Evolutionary conservation across 2,888 invertebrate genomes (phyloP), one percentile per base, ranked within the genome.

Genomic region (Cheiracanthium punctorium): DNA sequence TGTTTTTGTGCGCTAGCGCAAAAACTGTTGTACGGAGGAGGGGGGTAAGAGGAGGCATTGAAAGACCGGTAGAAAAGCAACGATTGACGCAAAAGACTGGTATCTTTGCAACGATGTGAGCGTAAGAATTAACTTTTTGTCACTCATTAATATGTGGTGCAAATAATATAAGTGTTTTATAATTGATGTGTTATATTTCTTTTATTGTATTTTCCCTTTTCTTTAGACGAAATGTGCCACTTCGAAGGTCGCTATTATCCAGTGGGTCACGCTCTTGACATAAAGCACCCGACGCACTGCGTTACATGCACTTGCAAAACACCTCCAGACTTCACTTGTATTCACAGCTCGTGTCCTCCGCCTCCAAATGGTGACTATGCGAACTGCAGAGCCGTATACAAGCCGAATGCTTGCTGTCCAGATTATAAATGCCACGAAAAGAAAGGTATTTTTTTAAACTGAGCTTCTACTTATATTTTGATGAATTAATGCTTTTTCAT

Each of bases 281-380:
- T 84, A 32, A 82, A 88, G 20, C 87, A 88, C n/a, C 82, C 87
- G 4, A 84, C 88, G 10, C 81, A 85, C 24, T 89, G 89, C 52
- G 88, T 88, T n/a, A 88, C 88, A 12, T 89, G 89, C 80, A 88
- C 84, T 1, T 89, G 89, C 77, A 80, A 73, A 29, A 87, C 82
- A 0, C 89, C 89, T 0, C 89, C 89, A 1, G 89, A 89, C 52
- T 87, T 89, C 43, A 88, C 88, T 5, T 89, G 89, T 77, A 80
- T 89, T 10, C 89, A 89, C 48, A 74, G 82, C n/a, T 80, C 88
- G 20, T 89, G 89, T 71, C 88, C 89, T 0, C 76, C 88, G 0
- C 89, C 89, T 8, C 88, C 88, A 0, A 84, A 87, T 69, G 80
- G 80, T 41, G 88, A 88, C 41, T 88, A 88, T 67, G 64, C 64